Conservation (phyloP, 2,797 vertebrate genomes). For the Oreortyx pictus region DNA sequence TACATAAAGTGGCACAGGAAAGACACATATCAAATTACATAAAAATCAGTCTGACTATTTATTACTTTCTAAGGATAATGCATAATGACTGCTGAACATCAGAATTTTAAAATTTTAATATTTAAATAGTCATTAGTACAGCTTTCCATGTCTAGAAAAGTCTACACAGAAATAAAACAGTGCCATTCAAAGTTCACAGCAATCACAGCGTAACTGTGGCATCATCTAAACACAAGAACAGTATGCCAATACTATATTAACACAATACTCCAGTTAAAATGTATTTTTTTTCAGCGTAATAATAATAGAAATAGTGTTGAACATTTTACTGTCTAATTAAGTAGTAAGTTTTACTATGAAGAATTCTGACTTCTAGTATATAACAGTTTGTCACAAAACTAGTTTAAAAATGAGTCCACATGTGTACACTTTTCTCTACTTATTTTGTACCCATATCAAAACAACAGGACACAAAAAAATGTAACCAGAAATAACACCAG, state of each 20-base stretch:
- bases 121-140: neutral
- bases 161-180: neutral
- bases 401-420: neutral
- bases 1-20: rapidly evolving
- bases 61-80: neutral
- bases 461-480: neutral
- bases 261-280: neutral
- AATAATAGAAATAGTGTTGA: neutral
- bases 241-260: neutral
- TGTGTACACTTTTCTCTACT: neutral
- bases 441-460: neutral
- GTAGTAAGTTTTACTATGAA: neutral
- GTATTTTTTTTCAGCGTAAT: neutral
- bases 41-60: neutral
- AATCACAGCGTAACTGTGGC: rapidly evolving
- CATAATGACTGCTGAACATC: neutral
- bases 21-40: neutral
- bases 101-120: neutral
- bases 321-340: neutral
- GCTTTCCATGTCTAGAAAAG: neutral
- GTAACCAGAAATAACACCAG: neutral
- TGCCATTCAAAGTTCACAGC: neutral
- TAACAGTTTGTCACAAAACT: neutral
- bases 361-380: neutral
- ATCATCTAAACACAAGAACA: neutral